Conservation (phyloP, 2,888 invertebrate species). For the Spatulosminthurus flaviceps region DNA sequence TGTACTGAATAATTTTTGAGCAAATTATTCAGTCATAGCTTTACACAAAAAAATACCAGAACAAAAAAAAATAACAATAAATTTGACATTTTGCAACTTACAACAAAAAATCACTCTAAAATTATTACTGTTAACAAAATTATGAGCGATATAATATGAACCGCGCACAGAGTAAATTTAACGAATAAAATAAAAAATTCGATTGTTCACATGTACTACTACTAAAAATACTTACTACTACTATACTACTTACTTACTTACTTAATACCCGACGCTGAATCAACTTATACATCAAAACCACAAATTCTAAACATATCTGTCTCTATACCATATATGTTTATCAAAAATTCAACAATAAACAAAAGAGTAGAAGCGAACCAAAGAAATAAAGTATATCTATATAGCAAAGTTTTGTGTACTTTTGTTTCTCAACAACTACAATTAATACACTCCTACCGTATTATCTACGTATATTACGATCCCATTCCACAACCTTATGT, state of each 20-base stretch:
- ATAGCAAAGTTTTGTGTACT: not conserved
- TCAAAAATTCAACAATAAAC: not conserved
- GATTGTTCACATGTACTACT: slow-evolving; percentile 8
- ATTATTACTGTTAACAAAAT: not conserved
- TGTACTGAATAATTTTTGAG: slow-evolving; percentile 2
- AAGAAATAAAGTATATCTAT: slow-evolving; percentile 3
- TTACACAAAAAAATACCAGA: not conserved
- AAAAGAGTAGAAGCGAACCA: slow-evolving; percentile 3
- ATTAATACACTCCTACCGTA: no score
- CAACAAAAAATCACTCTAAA: slow-evolving; percentile 1
- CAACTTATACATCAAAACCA: not conserved
- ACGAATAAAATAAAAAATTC: not conserved
- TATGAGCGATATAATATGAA: slow-evolving; percentile 5
- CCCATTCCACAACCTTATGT: no score
- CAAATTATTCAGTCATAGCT: slow-evolving; percentile 18
- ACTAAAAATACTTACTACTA: no score
- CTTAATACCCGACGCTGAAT: not conserved
- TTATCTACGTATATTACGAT: no score
- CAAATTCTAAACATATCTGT: slow-evolving; percentile 1
- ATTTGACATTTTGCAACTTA: slow-evolving; percentile 6
- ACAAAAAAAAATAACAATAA: not conserved
- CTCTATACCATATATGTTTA: not conserved
- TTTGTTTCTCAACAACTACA: not conserved
- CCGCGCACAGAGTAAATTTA: not conserved
- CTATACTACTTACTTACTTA: no score